Evolutionary conservation across 2,797 vertebrate genomes (phyloP).

Genomic region (Sparus aurata): DNA sequence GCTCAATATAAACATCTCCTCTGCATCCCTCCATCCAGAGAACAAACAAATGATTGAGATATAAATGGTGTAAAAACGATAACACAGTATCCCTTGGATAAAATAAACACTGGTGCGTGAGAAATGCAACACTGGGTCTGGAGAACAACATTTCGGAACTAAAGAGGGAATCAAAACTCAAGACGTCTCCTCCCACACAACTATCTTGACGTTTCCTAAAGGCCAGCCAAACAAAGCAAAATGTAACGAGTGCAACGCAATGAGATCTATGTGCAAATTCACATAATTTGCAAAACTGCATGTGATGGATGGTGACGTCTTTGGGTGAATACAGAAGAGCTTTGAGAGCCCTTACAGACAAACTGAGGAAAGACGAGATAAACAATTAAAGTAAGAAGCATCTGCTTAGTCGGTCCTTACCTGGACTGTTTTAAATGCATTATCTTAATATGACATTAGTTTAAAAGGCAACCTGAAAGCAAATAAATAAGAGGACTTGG

Average conservation of each 20-base stretch:
- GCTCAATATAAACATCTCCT: constrained; percentile 5
- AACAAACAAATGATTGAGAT: constrained; percentile 34
- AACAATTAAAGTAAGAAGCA: constrained; percentile 19
- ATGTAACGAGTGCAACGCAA: constrained; percentile 70
- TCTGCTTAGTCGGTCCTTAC: constrained; percentile 33
- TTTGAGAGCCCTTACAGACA: constrained; percentile 41
- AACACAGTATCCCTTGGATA: constrained; percentile 4
- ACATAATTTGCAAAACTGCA: constrained; percentile 45
- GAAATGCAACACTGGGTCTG: constrained; percentile 54
- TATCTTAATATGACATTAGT: constrained; percentile 37
- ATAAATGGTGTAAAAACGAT: constrained; percentile 3
- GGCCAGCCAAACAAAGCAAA: constrained; percentile 1
- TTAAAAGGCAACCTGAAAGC: constrained; percentile 80
- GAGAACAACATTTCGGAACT: constrained; percentile 33
- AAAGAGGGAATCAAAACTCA: constrained; percentile 12
- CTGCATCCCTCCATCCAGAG: neutral
- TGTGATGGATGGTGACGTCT: constrained; percentile 59
- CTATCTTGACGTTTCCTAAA: constrained; percentile 24
- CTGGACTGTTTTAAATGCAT: constrained; percentile 26
- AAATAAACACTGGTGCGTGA: constrained; percentile 46
- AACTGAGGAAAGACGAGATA: constrained; percentile 11
- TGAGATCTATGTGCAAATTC: constrained; percentile 64
- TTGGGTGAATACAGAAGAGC: constrained; percentile 63
- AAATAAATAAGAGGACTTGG: constrained; percentile 78
- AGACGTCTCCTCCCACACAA: constrained; percentile 27